These are phyloP conservation scores for Sinohyriopsis cumingii DNA, from an alignment of 2,888 invertebrate species.

Conservation along the genomic window DNA sequence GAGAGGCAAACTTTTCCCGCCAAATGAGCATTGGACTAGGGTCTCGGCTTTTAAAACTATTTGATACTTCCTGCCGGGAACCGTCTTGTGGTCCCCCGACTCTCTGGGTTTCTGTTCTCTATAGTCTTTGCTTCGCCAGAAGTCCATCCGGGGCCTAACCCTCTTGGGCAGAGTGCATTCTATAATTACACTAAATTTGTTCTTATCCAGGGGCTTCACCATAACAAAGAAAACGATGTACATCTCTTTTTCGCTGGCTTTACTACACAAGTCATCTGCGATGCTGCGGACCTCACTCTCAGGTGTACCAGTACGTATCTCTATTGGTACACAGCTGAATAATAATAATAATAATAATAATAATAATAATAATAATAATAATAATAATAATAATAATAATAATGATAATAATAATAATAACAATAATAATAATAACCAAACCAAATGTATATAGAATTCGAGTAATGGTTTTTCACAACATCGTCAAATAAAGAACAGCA, in stretches of 20 bases:
- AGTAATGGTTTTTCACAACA: too few relatives aligned
- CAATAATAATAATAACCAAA: too few relatives aligned
- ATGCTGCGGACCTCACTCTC: too few relatives aligned
- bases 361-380: too few relatives aligned
- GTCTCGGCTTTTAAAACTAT: conserved; percentile 13
- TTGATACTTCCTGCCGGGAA: conserved; percentile 11
- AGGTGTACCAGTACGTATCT: too few relatives aligned
- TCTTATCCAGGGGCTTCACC: conserved; percentile 8
- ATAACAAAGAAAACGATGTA: conserved; percentile 17
- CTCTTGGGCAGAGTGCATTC: conserved; percentile 30
- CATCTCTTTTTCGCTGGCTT: conserved; percentile 7
- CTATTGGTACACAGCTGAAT: too few relatives aligned
- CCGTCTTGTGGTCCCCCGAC: conserved; percentile 16
- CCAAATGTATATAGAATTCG: too few relatives aligned
- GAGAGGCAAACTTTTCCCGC: conserved; percentile 7
- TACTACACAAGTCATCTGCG: conserved; percentile 5
- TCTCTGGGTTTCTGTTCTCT: conserved; percentile 27
- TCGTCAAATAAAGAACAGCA: too few relatives aligned
- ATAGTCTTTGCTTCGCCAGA: conserved; percentile 32
- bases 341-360: too few relatives aligned
- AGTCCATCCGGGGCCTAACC: conserved; percentile 28
- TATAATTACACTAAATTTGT: conserved; percentile 24
- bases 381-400: too few relatives aligned
- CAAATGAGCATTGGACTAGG: conserved; percentile 1
- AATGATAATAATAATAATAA: too few relatives aligned